phyloP scores from a whole-genome alignment of 2,888 invertebrate species.

The Sycophila texana region DNA sequence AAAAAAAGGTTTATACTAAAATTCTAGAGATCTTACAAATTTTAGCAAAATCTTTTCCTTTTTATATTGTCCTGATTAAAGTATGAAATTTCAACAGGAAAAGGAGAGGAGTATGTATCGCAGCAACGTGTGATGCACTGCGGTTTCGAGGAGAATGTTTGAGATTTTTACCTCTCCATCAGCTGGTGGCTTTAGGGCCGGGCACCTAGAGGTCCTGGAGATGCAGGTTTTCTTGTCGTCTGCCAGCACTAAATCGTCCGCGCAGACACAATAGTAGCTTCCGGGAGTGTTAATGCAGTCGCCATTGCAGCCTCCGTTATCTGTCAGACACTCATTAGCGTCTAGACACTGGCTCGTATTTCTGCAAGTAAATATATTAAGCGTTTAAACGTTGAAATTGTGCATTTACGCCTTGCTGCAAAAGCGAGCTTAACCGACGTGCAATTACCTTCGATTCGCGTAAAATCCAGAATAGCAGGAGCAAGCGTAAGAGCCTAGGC shows the following conservation, averaged over 20 bases:
- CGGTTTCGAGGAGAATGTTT: not conserved
- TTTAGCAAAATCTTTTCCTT: too few species aligned
- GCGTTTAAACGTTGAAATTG: too few species aligned
- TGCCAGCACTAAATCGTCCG: conserved; percentile 69
- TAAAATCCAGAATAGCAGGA: conserved; percentile 68
- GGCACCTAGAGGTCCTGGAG: conserved; percentile 64
- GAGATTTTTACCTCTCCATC: conserved; percentile 66
- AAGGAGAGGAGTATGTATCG: not conserved
- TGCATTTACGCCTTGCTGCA: too few species aligned
- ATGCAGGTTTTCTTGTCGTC: conserved; percentile 72
- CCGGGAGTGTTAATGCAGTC: conserved; percentile 74
- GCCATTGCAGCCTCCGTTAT: conserved; percentile 72
- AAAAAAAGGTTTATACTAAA: not conserved
- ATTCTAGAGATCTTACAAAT: too few species aligned
- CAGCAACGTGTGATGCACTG: too few species aligned
- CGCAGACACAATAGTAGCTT: conserved; percentile 72
- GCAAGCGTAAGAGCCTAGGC: conserved; percentile 70
- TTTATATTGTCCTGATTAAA: too few species aligned
- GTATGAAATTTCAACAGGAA: not conserved
- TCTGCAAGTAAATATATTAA: conserved; percentile 58
- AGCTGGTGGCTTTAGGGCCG: conserved; percentile 64
- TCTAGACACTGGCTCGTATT: conserved; percentile 71
- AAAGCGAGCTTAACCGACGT: not conserved
- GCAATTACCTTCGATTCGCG: conserved; percentile 64
- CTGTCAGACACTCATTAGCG: conserved; percentile 72